phyloP scores from a whole-genome alignment of 2,888 invertebrate species.

The Selenia dentaria region DNA sequence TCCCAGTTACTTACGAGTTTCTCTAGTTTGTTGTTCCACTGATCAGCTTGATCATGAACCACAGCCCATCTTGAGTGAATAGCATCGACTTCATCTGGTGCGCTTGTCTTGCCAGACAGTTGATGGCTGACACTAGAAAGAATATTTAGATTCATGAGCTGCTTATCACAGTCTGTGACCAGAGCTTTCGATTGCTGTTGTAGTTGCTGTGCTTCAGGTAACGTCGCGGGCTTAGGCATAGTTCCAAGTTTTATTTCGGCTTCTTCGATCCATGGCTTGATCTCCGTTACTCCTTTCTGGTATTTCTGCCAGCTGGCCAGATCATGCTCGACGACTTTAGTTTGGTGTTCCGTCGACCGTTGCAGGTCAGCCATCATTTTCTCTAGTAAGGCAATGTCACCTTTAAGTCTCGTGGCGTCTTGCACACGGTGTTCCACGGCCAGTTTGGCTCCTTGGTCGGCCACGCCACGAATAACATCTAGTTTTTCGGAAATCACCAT shows the following conservation, averaged over 20 bases:
- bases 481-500: conserved; percentile 91
- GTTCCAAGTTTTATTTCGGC: conserved; percentile 92
- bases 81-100: conserved; percentile 93
- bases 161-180: conserved; percentile 91
- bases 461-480: conserved; percentile 88
- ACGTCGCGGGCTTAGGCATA: conserved; percentile 89
- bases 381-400: conserved; percentile 90
- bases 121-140: conserved; percentile 90
- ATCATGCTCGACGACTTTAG: conserved; percentile 90
- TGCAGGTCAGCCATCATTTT: conserved; percentile 91
- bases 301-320: conserved; percentile 94
- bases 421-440: conserved; percentile 87
- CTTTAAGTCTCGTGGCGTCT: conserved; percentile 90
- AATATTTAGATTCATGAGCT: conserved; percentile 89
- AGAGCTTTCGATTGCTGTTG: conserved; percentile 89
- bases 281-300: conserved; percentile 90
- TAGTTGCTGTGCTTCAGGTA: conserved; percentile 92
- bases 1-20: conserved; percentile 92
- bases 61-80: conserved; percentile 93
- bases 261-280: conserved; percentile 95
- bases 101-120: conserved; percentile 89
- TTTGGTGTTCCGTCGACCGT: conserved; percentile 90
- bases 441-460: conserved; percentile 90
- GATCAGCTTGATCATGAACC: conserved; percentile 91
- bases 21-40: conserved; percentile 91